phyloP scores from a whole-genome alignment of 2,113 vertebrate genomes.

The Epinephelus fuscoguttatus region DNA sequence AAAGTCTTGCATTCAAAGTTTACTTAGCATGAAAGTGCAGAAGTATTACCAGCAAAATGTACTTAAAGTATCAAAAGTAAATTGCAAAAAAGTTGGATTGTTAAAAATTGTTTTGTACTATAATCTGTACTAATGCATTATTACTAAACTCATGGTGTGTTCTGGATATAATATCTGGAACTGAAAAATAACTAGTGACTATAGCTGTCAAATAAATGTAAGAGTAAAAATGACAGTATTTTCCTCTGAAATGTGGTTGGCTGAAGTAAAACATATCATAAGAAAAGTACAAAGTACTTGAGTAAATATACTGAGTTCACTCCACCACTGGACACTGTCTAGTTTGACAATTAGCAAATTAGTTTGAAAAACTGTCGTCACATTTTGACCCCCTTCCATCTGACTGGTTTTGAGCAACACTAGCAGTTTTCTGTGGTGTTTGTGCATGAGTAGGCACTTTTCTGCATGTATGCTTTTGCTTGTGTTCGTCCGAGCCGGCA shows the following conservation, averaged over 20 bases:
- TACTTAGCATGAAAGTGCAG: neutral
- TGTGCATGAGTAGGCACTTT: slow-evolving; percentile 62
- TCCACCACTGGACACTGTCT: neutral
- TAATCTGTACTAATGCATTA: neutral
- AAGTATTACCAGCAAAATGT: neutral
- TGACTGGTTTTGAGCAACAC: slow-evolving; percentile 27
- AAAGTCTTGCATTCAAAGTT: neutral
- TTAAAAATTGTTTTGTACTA: neutral
- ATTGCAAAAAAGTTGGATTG: neutral
- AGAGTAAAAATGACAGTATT: neutral
- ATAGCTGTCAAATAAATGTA: neutral
- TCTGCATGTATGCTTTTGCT: slow-evolving; percentile 57
- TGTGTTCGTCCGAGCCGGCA: slow-evolving; percentile 38
- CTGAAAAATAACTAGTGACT: neutral
- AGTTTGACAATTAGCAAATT: neutral
- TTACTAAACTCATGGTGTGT: neutral
- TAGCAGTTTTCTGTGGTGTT: slow-evolving; percentile 44
- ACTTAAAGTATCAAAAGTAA: neutral
- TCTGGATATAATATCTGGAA: neutral
- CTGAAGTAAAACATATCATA: neutral
- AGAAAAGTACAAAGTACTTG: neutral
- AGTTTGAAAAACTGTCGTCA: neutral
- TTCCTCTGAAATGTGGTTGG: neutral
- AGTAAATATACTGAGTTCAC: neutral
- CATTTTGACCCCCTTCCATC: neutral